Evolutionary conservation across 1,140 invertebrate species (phyloP), one percentile per base, ranked within the genome.

Genomic region (Leptinotarsa defecta): DNA sequence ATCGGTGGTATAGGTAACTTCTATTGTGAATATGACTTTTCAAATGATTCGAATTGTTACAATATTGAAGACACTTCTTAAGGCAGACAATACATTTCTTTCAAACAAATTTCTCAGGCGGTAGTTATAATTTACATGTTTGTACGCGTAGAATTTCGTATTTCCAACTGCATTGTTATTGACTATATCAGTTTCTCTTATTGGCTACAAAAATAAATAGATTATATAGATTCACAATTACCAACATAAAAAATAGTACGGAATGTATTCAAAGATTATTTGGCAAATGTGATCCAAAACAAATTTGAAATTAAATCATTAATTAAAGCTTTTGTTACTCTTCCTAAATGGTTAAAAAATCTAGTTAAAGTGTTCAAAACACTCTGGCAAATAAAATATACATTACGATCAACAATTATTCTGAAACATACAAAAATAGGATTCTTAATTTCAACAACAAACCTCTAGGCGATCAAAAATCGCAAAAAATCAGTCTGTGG

Each of bases 211-310:
- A 48, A 73, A 73, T 73, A 73, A 65, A 73, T 65, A 64, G 62
- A 62, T 57, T 63, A 71, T 27, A 13, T 65, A 65, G n/a, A 22
- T 63, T 20, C 63, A 73, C 20, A 20, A 73, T 63, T 62, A 73
- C 64, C 62, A 75, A 76, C 74, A 81, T 76, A 80, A 81, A 82
- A 83, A 81, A 78, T 78, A 77, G 74, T 84, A 83, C 82, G 84
- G 84, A 85, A 85, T 85, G 84, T 85, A 81, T 83, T 83, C 79
- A 81, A 81, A 79, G 84, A 84, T 85, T 85, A 85, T 85, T 85
- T 85, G 84, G 84, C 84, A 43, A 43, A 43, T 43, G 34, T 57
- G 52, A 17, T 57, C 52, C 52, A 84, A 77, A 77, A 84, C 80
- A 81, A 77, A 80, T 82, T 77, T 78, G 80, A 79, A 81, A 76